phyloP scores from a whole-genome alignment of 2,888 invertebrate species.

The Hololepta plana region DNA sequence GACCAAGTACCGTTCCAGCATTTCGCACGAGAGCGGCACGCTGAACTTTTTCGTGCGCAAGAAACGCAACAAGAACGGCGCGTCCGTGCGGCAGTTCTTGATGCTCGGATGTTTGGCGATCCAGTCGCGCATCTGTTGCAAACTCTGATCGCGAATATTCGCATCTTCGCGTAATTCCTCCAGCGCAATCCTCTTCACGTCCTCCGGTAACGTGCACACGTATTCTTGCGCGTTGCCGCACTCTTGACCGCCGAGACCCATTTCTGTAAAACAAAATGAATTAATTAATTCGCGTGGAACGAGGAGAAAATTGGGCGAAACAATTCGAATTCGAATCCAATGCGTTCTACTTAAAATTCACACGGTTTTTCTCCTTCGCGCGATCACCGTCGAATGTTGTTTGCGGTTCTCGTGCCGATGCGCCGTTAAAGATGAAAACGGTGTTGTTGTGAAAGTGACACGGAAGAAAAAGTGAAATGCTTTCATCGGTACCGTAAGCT shows the following conservation, averaged over 20 bases:
- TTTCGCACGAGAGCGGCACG: slow-evolving; percentile 67
- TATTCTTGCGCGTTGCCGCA: slow-evolving; percentile 18
- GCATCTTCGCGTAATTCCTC: slow-evolving; percentile 68
- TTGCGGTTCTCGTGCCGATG: too few relatives aligned
- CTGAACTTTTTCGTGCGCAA: slow-evolving; percentile 77
- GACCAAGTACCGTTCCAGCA: slow-evolving; percentile 73
- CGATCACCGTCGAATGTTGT: too few relatives aligned
- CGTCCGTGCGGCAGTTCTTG: slow-evolving; percentile 62
- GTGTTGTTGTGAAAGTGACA: too few relatives aligned
- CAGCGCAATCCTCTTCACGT: slow-evolving; percentile 41
- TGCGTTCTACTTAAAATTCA: too few relatives aligned
- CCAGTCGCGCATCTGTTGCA: slow-evolving; percentile 67
- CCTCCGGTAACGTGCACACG: slow-evolving; percentile 31
- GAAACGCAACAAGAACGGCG: slow-evolving; percentile 66
- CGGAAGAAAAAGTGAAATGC: too few relatives aligned
- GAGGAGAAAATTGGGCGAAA: too few relatives aligned
- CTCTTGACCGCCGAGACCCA: slow-evolving; percentile 26
- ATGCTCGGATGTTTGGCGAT: slow-evolving; percentile 69
- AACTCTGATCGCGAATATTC: slow-evolving; percentile 48
- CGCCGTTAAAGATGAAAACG: too few relatives aligned
- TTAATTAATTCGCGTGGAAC: too few relatives aligned
- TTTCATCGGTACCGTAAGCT: too few relatives aligned
- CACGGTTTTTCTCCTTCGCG: too few relatives aligned
- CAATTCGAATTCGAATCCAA: too few relatives aligned
- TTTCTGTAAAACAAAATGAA: too few relatives aligned